A percentile compares a stretch with the other conserved stretches of the same genome.
These are phyloP conservation scores for Sandelia bainsii DNA, from an alignment of 2,797 vertebrate species.

Conservation along the genomic window DNA sequence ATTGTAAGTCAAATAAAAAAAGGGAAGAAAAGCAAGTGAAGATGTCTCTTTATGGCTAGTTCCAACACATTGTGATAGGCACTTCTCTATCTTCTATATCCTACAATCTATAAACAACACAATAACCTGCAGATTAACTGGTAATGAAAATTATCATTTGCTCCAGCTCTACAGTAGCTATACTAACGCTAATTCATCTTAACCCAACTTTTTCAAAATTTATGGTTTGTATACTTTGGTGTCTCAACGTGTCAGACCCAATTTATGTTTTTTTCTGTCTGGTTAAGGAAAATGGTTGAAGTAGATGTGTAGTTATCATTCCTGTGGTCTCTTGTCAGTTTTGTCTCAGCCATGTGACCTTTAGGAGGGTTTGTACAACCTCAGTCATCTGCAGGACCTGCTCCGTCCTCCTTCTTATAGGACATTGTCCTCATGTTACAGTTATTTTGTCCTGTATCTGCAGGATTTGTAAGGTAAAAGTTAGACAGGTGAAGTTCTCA, in stretches of 20 bases:
- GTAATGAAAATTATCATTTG: not conserved
- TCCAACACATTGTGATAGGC: not conserved
- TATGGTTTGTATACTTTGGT: not conserved
- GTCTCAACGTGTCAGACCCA: conserved; percentile 6
- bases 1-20: not conserved
- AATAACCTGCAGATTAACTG: too few species aligned
- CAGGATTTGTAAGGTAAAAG: conserved; percentile 2
- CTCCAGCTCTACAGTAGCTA: not conserved
- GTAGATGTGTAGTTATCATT: conserved; percentile 61
- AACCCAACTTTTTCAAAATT: not conserved
- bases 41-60: not conserved
- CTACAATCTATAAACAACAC: too few species aligned
- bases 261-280: conserved; percentile 35
- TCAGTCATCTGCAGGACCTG: conserved; percentile 23
- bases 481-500: not conserved
- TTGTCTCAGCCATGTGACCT: conserved; percentile 52
- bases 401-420: not conserved
- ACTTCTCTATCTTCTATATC: not conserved
- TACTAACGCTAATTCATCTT: not conserved
- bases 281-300: conserved; percentile 6
- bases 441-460: not conserved
- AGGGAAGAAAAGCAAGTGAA: not conserved
- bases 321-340: conserved; percentile 61
- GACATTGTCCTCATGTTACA: not conserved
- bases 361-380: conserved; percentile 40